Evolutionary conservation across 23 tunicate genomes (phyloP).

Genomic region (Styela clava): DNA sequence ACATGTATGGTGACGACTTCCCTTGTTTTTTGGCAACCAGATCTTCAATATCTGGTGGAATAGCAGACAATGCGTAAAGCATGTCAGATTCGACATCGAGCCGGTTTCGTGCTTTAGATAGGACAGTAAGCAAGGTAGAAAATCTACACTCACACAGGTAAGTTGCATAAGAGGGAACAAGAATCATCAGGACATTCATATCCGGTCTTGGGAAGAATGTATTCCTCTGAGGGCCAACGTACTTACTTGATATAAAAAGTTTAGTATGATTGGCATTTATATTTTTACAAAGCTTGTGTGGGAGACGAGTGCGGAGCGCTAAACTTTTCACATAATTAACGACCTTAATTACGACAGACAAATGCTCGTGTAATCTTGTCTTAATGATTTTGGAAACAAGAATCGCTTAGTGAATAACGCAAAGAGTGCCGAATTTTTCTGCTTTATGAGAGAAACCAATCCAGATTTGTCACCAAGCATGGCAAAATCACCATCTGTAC

Average conservation of each 20-base stretch:
- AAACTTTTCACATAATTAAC: constrained; percentile 45
- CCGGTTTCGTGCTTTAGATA: neutral
- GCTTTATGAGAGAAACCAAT: constrained; percentile 38
- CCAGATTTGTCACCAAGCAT: constrained; percentile 43
- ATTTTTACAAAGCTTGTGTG: constrained; percentile 33
- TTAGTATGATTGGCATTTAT: constrained; percentile 40
- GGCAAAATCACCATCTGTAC: constrained; percentile 38
- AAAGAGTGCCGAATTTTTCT: constrained; percentile 38
- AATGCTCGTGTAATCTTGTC: too few relatives aligned
- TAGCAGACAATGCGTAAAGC: neutral
- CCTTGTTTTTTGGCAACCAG: neutral
- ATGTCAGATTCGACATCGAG: constrained; percentile 23
- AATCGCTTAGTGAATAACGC: constrained; percentile 28
- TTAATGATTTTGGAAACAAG: constrained; percentile 41
- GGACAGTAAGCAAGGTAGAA: neutral
- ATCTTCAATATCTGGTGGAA: neutral
- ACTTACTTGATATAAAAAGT: constrained; percentile 33
- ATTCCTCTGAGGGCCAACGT: constrained; percentile 25
- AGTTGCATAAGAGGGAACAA: neutral
- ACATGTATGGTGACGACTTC: neutral
- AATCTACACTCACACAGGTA: neutral
- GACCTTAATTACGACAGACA: constrained; percentile 51
- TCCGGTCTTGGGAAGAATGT: constrained; percentile 17
- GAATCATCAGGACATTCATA: neutral
- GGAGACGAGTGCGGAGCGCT: constrained; percentile 25